A percentile compares a stretch with the other conserved stretches of the same genome.
Evolutionary conservation across 2,888 invertebrate species (phyloP).

Genomic region (Chydorus sphaericus): DNA sequence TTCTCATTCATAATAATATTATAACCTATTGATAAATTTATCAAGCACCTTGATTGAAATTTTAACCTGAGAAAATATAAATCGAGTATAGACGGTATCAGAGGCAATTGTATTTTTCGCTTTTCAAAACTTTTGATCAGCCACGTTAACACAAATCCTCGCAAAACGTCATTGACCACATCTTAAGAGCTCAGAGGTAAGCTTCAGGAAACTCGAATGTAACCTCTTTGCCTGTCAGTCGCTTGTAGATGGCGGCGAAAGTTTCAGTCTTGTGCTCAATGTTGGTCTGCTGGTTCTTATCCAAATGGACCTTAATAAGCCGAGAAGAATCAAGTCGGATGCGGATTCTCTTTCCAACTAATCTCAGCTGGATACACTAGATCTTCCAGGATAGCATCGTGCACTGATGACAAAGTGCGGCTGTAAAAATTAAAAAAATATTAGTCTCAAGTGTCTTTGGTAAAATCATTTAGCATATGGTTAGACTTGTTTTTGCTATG

Average conservation of each 20-base stretch:
- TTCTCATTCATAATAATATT: too few species aligned
- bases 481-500: too few species aligned
- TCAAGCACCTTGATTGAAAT: too few species aligned
- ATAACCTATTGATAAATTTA: too few species aligned
- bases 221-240: constrained; percentile 95
- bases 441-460: background rate
- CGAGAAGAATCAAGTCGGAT: constrained; percentile 92
- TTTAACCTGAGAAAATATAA: too few species aligned
- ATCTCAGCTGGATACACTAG: constrained; percentile 98
- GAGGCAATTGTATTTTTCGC: too few species aligned
- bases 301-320: constrained; percentile 92
- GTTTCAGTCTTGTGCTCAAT: constrained; percentile 99
- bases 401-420: constrained; percentile 90
- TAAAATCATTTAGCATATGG: too few species aligned
- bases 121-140: too few species aligned
- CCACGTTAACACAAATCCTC: too few species aligned
- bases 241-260: constrained; percentile 96
- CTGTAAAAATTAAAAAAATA: constrained; percentile 28
- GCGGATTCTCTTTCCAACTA: constrained; percentile 92
- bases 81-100: too few species aligned
- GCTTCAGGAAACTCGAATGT: constrained; percentile 98
- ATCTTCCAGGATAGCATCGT: constrained; percentile 93
- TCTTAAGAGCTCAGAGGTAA: constrained; percentile 53
- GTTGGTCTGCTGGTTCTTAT: constrained; percentile 96
- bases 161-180: too few species aligned